phyloP scores from a whole-genome alignment of 2,797 vertebrate species.

The Microcaecilia unicolor region DNA sequence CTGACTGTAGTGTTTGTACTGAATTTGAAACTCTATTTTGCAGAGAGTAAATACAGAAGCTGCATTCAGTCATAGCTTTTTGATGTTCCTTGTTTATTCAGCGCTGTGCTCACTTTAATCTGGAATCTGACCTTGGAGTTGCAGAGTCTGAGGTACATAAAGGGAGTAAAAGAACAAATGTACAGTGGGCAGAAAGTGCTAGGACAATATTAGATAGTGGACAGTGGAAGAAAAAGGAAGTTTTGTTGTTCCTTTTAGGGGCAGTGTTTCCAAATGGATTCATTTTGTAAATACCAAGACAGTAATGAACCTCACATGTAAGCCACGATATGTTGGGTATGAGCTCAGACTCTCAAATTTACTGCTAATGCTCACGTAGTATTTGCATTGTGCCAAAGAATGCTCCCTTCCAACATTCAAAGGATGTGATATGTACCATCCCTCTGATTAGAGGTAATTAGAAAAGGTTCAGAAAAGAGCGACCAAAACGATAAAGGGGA shows the following conservation, averaged over 20 bases:
- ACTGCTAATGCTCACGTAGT: too few relatives aligned
- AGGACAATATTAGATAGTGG: background rate
- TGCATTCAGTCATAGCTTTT: constrained; percentile 62
- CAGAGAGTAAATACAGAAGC: constrained; percentile 52
- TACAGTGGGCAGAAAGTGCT: background rate
- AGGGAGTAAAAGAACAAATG: constrained; percentile 14
- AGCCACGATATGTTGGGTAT: too few relatives aligned
- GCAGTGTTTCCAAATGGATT: background rate
- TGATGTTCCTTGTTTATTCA: constrained; percentile 61
- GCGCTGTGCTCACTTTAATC: constrained; percentile 36
- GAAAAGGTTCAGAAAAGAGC: too few relatives aligned
- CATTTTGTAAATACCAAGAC: too few relatives aligned
- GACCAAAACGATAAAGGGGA: too few relatives aligned
- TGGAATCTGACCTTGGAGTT: constrained; percentile 54
- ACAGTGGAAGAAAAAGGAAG: rapidly evolving
- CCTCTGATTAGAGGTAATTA: too few relatives aligned
- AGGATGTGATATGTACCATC: too few relatives aligned
- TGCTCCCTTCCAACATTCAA: too few relatives aligned
- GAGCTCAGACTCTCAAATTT: too few relatives aligned
- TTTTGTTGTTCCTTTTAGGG: too few relatives aligned
- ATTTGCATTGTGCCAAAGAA: too few relatives aligned
- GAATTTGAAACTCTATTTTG: constrained; percentile 6
- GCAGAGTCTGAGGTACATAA: constrained; percentile 49
- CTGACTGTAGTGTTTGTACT: constrained; percentile 5
- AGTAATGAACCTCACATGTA: too few relatives aligned